Evolutionary conservation across 1,140 invertebrate genomes (phyloP), one percentile per base, ranked within the genome.

Genomic region (Pristionchus pacificus): DNA sequence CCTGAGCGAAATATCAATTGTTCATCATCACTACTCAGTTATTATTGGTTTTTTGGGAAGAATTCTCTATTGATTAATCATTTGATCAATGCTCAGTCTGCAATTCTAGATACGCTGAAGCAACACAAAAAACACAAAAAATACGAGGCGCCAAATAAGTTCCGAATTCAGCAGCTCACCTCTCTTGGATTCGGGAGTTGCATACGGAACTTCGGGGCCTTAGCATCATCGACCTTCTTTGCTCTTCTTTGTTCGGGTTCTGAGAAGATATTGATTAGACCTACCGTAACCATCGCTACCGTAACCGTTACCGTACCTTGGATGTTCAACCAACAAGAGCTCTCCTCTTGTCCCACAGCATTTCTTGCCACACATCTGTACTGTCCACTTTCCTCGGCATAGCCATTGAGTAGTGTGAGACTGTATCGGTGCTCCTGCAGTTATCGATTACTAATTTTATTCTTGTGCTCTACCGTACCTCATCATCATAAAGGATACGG

Each of bases 341-440:
- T 38, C 10, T 14, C 6, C 19, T 91, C 91, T 86, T 93, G 90
- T 14, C 92, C 92, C 25, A 92, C 85, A 33, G 89, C 89, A 83
- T 95, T 94, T 60, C 88, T 90, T 0, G 92, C 92, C 79, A 91
- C 88, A 83, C 92, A 93, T 19, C 91, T 93, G 79, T 95, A 95
- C 3, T 90, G 92, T 30, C 93, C 93, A 30, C 91, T 90, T 86
- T 95, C 92, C 85, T 94, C 92, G 1, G 91, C 91, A 75, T 92
- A 89, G 2, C 91, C 90, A 74, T 93, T 90, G 87, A 93, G 89
- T 68, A 95, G 93, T 28, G 71, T 74, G 60, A 80, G 57, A 1
- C 68, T 65, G 33, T 80, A 75, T 49, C 38, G 38, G 19, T 49
- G 6, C 38, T 49, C 38, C 38, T 49, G 38, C 38, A 49, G 38